Evolutionary conservation across 2,888 invertebrate species (phyloP).

Genomic region (Pediacus dermestoides): DNA sequence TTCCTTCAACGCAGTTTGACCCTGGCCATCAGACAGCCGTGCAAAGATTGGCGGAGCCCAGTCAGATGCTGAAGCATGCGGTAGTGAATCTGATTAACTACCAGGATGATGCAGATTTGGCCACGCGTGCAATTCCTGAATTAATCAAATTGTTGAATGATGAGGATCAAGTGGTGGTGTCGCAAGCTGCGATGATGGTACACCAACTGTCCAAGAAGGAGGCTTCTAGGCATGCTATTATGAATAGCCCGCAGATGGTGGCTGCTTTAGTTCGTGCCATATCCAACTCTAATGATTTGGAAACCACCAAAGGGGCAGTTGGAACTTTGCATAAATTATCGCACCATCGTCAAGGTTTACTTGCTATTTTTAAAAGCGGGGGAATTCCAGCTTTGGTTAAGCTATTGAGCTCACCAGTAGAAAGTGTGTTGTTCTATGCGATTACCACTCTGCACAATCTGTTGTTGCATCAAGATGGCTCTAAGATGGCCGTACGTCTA

Average conservation of each 20-base stretch:
- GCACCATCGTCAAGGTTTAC: constrained; percentile 92
- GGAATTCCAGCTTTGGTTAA: constrained; percentile 97
- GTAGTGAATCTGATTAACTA: constrained; percentile 98
- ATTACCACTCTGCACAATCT: constrained; percentile 98
- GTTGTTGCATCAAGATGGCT: constrained; percentile 92
- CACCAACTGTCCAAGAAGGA: constrained; percentile 98
- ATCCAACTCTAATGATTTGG: constrained; percentile 92
- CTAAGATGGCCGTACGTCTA: constrained; percentile 95
- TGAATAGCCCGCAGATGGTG: constrained; percentile 86
- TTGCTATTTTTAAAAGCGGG: constrained; percentile 98
- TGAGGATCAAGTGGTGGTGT: constrained; percentile 94
- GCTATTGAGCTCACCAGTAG: constrained; percentile 90
- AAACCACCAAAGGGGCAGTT: constrained; percentile 95
- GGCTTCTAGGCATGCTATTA: constrained; percentile 94
- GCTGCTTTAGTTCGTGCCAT: constrained; percentile 93
- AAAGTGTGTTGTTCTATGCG: constrained; percentile 96
- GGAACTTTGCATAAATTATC: constrained; percentile 97
- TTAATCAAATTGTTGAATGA: constrained; percentile 93
- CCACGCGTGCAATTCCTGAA: constrained; percentile 94
- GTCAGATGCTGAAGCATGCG: constrained; percentile 96
- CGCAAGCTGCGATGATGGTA: constrained; percentile 99
- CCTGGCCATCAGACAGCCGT: constrained; percentile 94
- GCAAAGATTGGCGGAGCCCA: constrained; percentile 92
- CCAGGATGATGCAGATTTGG: constrained; percentile 96
- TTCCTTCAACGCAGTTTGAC: constrained; percentile 94